A percentile compares a stretch with the other conserved stretches of the same genome.
Evolutionary conservation across 23 tunicate genomes (phyloP).

Genomic region (Trididemnum miniatum): DNA sequence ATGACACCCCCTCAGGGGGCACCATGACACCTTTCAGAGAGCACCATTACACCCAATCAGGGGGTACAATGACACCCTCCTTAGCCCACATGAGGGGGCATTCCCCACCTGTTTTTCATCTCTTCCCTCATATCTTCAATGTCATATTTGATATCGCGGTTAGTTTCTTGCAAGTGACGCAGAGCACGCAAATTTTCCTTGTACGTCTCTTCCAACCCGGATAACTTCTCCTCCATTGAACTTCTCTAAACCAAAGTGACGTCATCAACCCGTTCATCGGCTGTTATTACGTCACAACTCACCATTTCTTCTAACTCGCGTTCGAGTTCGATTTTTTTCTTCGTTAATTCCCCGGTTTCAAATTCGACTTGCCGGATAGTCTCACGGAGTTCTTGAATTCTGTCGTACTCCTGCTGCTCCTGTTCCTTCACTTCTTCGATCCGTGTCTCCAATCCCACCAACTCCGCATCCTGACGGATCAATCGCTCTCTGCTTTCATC

Average conservation of each 20-base stretch:
- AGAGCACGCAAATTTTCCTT: conserved; percentile 46
- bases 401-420: conserved; percentile 71
- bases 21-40: too few relatives aligned
- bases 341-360: conserved; percentile 74
- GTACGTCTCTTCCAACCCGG: conserved; percentile 51
- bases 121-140: conserved; percentile 92
- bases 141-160: conserved; percentile 81
- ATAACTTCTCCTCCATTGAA: conserved; percentile 41
- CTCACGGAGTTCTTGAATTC: conserved; percentile 60
- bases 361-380: conserved; percentile 66
- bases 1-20: too few relatives aligned
- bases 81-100: too few relatives aligned
- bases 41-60: too few relatives aligned
- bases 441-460: conserved; percentile 44
- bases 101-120: conserved; percentile 68
- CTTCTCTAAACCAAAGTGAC: background rate
- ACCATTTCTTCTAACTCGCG: conserved; percentile 64
- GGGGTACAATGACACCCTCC: too few relatives aligned
- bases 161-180: conserved; percentile 65
- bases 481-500: conserved; percentile 64
- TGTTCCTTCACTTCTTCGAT: conserved; percentile 73
- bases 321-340: conserved; percentile 56
- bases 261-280: too few relatives aligned
- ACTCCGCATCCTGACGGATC: conserved; percentile 53
- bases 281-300: too few relatives aligned